Evolutionary conservation across 2,797 vertebrate genomes (phyloP), one percentile per base, ranked within the genome.

Genomic region (Pempheris klunzingeri): DNA sequence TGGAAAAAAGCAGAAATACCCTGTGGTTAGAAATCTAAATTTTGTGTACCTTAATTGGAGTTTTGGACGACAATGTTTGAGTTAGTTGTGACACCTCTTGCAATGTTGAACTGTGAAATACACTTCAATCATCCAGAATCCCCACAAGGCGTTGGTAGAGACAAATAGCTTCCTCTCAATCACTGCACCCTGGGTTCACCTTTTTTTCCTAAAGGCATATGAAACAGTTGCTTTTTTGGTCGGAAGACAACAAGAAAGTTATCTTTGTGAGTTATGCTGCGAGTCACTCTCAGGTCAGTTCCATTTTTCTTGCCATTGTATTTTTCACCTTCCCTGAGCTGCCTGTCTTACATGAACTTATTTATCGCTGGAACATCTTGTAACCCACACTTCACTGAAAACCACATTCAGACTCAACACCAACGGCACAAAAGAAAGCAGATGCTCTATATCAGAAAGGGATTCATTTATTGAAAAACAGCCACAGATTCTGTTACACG

Each of bases 301-400:
- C 18, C 26, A 55, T 82, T 72, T 78, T 71, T 80, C 49, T 57
- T 61, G 46, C 50, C 63, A 65, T 81, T 83, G 66, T 81, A 63
- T 66, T 68, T 75, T 84, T 68, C 69, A 72, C 34, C 54, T 75
- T 78, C 22, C 18, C 15, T 4, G 36, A 69, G 68, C 49, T 36
- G 68, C 49, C 39, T 11, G 39, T 43, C 22, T 39, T 41, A 44
- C 34, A 52, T 77, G 74, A n/a, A 78, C 28, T 66, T 58, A 73
- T 77, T 76, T 72, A 59, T 60, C 8, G 7, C 34, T 12, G 39
- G 82, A 90, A 88, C 83, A 81, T 77, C 64, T 70, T 62, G 78
- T 84, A 77, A 82, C 61, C 20, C 39, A 74, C 67, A 69, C 28
- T 3, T 77, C 3, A 84, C 60, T 73, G 57, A 71, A 66, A 71